These are phyloP conservation scores for Dendrolimus punctatus DNA, from an alignment of 1,140 invertebrate species.

Conservation along the genomic window DNA sequence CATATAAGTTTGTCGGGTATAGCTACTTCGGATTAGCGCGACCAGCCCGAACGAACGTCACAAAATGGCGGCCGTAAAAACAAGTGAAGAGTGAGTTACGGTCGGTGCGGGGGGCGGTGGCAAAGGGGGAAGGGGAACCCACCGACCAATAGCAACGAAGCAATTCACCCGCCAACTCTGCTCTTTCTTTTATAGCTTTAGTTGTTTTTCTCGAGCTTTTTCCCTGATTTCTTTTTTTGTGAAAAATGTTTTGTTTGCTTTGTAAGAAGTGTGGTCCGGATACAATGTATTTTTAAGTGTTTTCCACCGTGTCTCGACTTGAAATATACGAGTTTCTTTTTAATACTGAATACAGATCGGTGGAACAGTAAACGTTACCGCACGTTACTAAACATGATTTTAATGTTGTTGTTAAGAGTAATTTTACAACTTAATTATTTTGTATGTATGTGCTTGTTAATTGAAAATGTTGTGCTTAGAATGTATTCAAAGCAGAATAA, in stretches of 20 bases:
- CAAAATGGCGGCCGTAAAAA: slow-evolving; percentile 71
- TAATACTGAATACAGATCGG: slow-evolving; percentile 3
- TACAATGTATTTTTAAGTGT: slow-evolving; percentile 62
- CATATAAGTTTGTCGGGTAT: too few relatives aligned
- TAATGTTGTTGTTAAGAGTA: neutral
- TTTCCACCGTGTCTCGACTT: slow-evolving; percentile 29
- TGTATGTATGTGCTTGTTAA: too few relatives aligned
- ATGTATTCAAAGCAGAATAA: too few relatives aligned
- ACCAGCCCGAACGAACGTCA: slow-evolving; percentile 62
- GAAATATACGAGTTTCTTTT: slow-evolving; percentile 26
- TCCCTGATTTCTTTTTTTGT: slow-evolving; percentile 63
- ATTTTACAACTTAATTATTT: slow-evolving; percentile 1
- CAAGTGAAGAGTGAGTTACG: slow-evolving; percentile 71
- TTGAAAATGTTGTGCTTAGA: too few relatives aligned
- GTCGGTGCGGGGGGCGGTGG: slow-evolving; percentile 30
- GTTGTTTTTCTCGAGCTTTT: slow-evolving; percentile 68
- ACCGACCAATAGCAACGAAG: slow-evolving; percentile 51
- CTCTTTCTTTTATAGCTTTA: slow-evolving; percentile 66
- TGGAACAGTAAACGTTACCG: too few relatives aligned
- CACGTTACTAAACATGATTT: too few relatives aligned
- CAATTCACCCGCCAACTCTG: slow-evolving; percentile 57
- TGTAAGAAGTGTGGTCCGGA: slow-evolving; percentile 32
- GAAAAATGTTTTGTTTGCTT: slow-evolving; percentile 67
- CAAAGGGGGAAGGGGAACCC: slow-evolving; percentile 20
- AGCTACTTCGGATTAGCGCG: slow-evolving; percentile 45